Percentiles rank a stretch among this genome's conserved stretches.
Conservation (phyloP, 2,113 vertebrate genomes). For the Nycticorax nycticorax region DNA sequence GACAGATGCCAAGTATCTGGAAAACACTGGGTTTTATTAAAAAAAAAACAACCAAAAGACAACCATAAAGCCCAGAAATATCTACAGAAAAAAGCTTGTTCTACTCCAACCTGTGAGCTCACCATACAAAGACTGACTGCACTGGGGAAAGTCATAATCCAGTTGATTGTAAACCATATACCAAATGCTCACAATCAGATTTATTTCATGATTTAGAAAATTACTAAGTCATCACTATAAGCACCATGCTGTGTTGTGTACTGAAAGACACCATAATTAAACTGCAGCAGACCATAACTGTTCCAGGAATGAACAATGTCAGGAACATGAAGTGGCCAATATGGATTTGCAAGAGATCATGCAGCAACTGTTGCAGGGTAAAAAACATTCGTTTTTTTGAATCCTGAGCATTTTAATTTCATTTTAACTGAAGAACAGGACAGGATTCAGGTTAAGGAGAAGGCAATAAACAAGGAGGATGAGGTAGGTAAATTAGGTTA, state of each 20-base stretch:
- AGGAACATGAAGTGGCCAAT: background rate
- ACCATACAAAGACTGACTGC: background rate
- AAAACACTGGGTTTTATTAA: background rate
- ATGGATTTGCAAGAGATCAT: background rate
- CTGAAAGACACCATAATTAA: background rate
- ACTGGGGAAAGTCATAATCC: background rate
- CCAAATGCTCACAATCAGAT: background rate
- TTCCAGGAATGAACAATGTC: background rate
- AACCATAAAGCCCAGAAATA: background rate
- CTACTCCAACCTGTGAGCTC: background rate
- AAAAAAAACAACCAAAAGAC: background rate
- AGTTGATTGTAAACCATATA: background rate
- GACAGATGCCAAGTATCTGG: background rate
- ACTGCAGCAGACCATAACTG: background rate
- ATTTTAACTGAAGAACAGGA: background rate
- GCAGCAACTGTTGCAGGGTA: background rate
- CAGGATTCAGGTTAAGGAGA: background rate
- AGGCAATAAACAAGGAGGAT: background rate
- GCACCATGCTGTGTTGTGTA: background rate
- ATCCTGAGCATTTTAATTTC: background rate
- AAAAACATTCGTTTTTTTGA: background rate
- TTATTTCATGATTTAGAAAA: conserved; percentile 24
- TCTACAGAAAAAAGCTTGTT: background rate
- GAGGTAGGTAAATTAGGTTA: background rate
- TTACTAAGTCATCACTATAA: background rate